Evolutionary conservation across 2,797 vertebrate genomes (phyloP), one percentile per base, ranked within the genome.

Genomic region (Acrossocheilus fasciatus): DNA sequence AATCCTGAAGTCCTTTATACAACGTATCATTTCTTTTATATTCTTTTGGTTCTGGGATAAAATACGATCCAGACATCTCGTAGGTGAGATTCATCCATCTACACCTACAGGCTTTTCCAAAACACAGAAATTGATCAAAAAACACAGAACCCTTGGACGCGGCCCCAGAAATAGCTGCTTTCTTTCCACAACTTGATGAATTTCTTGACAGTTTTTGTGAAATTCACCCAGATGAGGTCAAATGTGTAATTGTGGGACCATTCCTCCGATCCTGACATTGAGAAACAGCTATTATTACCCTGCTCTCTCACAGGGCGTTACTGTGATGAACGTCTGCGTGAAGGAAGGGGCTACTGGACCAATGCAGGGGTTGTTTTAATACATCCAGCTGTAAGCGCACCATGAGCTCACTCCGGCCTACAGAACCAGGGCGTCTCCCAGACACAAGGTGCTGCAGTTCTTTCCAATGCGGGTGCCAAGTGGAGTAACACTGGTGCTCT

Each of bases 391-490:
- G 89, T 92, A 91, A 73, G 87, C 88, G 89, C 45, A 84, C 89
- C 90, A 92, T 96, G 94, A 95, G 93, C 92, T 95, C 94, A 95
- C 89, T 91, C 85, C 90, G 62, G 88, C 91, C 88, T 26, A 87
- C 90, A 92, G 93, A 92, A 92, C 91, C 92, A 89, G 87, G 90
- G 91, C 92, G 91, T 94, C 92, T 89, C 92, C 81, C 91, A 87
- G 91, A 86, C 80, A 93, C 47, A 91, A 94, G 91, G 94, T 91
- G 89, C 91, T 87, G 92, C 90, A 90, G 85, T 89, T 92, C 89
- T 96, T 96, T 96, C 95, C 95, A 94, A 18, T 88, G 47, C 1
- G 69, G 74, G 84, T 15, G 95, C 95, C 95, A 95, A 93, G 91
- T 70, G 59, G 62, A 81, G 88, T 89, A 93, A 96, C 94, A 96